These are phyloP conservation scores for Periphyllus acericola DNA, from an alignment of 2,888 invertebrate species.

Conservation along the genomic window DNA sequence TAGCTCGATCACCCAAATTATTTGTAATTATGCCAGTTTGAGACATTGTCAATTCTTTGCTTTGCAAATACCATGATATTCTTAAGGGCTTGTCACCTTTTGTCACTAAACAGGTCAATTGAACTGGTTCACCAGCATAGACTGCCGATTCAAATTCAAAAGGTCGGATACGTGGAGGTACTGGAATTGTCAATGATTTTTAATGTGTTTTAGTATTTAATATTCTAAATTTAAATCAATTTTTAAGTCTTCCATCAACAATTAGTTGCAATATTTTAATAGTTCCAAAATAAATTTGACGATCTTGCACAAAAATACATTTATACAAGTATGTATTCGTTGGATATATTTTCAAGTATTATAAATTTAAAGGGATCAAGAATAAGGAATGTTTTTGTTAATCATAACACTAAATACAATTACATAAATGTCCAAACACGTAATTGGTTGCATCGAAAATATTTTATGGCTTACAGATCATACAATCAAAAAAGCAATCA, in stretches of 20 bases:
- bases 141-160: conserved; percentile 71
- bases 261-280: not conserved
- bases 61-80: conserved; percentile 68
- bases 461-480: not conserved
- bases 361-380: not conserved
- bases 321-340: not conserved
- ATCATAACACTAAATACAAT: conserved; percentile 39
- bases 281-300: not conserved
- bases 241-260: not conserved
- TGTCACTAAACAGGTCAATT: conserved; percentile 73
- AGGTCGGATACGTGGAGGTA: conserved; percentile 77
- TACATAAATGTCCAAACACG: not conserved
- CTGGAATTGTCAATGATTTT: conserved; percentile 67
- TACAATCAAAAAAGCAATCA: conserved; percentile 29
- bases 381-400: not conserved
- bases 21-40: conserved; percentile 64
- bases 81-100: conserved; percentile 79
- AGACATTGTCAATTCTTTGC: conserved; percentile 44
- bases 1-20: conserved; percentile 65
- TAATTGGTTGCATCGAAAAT: not conserved
- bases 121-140: conserved; percentile 75
- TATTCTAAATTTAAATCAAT: not conserved
- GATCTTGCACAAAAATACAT: not conserved
- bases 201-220: not conserved
- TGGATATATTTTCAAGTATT: not conserved